Base-by-base conservation (phyloP, 2,113 vertebrate species). In the Lethenteron camtschaticum region DNA sequence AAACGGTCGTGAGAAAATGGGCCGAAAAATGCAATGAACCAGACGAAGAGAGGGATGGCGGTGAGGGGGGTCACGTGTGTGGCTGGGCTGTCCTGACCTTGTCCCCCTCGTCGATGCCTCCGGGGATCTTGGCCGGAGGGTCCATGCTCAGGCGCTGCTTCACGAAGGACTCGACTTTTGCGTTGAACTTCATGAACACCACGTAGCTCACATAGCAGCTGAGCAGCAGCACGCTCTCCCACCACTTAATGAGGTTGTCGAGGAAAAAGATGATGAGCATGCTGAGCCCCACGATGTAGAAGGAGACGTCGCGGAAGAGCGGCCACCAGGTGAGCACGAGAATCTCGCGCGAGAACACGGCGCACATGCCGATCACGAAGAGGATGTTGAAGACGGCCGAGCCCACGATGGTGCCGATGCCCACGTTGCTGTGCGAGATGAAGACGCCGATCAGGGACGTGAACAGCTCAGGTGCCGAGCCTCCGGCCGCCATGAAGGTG, bases 151-250 rank as follows among this genome's bases (percentile, higher is more conserved):
- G 24, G 63, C 63, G 63, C 24, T 24, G 8, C 63, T 96, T 99
- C 79, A 85, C 86, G 70, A 81, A 79, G 73, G 76, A 75, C 82
- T 99, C 94, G 2, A 99, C 80, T 70, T 77, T 83, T 72, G 84
- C 77, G 74, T 96, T 99, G 83, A 80, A 99, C 79, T 99, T 96
- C 94, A 99, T 99, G 81, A 99, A 96, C 77, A 87, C 74, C 76
- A 99, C 94, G 56, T 99, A 99, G 75, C 71, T 71, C 70, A 86
- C 81, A 71, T 99, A 99, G 1, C 81, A 80, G 11, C 79, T 76
- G 24, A 99, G 83, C 60, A 99, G 83, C 0, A 80, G 76, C 60
- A 87, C 11, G 74, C 94, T 99, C 78, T 99, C 94, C 86, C 87
- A 95, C 81, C 88, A 82, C 74, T 81, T 78, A 80, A 99, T 99